A percentile compares a stretch with the other conserved stretches of the same genome.
These are phyloP conservation scores for Nothura maculosa DNA, from an alignment of 2,797 vertebrate species.

Conservation along the genomic window DNA sequence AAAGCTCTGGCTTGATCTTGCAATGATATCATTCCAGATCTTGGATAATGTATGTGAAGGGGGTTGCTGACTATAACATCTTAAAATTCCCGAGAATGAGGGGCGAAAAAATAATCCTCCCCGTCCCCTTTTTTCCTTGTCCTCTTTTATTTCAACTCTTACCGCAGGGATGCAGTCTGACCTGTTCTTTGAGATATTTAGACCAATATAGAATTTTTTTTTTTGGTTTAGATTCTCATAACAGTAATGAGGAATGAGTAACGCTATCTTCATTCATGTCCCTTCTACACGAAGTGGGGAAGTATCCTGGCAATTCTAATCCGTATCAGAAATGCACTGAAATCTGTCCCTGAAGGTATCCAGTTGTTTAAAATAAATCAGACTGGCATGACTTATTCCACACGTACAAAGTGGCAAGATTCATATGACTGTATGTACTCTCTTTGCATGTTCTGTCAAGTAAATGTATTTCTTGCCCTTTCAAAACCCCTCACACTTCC, in stretches of 20 bases:
- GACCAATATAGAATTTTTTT: neutral
- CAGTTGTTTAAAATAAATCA: neutral
- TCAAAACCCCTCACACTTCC: neutral
- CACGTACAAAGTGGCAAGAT: neutral
- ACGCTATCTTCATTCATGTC: neutral
- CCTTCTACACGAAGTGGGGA: fast-evolving
- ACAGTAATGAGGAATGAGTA: neutral
- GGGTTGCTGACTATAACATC: neutral
- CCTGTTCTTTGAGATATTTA: neutral
- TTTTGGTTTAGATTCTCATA: neutral
- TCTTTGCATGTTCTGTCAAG: neutral
- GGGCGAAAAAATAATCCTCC: neutral
- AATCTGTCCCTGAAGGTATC: neutral
- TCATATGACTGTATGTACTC: neutral
- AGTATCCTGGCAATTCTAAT: neutral
- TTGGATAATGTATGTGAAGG: neutral
- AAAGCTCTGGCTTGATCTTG: neutral
- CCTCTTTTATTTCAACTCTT: neutral
- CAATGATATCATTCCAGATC: neutral
- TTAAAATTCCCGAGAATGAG: neutral
- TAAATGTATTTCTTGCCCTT: neutral
- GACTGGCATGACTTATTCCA: neutral
- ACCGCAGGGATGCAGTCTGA: neutral
- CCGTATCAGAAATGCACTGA: neutral
- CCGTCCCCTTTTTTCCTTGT: too few species aligned